A percentile compares a stretch with the other conserved stretches of the same genome.
Evolutionary conservation across 2,113 vertebrate species (phyloP).

Genomic region (Nannospalax galili): DNA sequence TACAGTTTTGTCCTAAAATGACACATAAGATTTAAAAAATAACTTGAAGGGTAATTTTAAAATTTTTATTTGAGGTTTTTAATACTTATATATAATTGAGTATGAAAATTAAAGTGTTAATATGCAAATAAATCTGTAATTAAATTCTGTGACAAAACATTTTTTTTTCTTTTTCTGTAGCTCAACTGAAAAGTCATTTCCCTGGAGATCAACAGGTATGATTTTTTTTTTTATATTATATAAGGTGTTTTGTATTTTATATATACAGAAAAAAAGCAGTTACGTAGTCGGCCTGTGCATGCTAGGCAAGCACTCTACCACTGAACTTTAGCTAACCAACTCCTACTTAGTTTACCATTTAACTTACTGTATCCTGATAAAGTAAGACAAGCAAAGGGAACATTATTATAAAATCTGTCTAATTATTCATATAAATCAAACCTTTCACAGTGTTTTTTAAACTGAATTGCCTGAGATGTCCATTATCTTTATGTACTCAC

Average conservation of each 20-base stretch:
- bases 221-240: conserved; percentile 68
- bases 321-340: not conserved
- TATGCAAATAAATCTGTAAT: not conserved
- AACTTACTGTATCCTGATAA: conserved; percentile 40
- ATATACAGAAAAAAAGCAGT: not conserved
- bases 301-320: not conserved
- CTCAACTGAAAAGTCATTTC: conserved; percentile 99
- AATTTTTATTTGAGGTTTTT: conserved; percentile 4
- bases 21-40: not conserved
- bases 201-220: conserved; percentile 97
- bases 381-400: not conserved
- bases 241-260: conserved; percentile 31
- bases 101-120: conserved; percentile 63
- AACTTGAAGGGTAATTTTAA: not conserved
- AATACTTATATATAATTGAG: conserved; percentile 18
- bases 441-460: not conserved
- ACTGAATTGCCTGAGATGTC: not conserved
- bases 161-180: conserved; percentile 85
- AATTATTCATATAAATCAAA: not conserved
- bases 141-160: conserved; percentile 64
- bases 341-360: not conserved
- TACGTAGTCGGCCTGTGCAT: not conserved
- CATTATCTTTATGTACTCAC: not conserved
- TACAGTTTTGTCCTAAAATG: not conserved
- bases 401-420: not conserved